phyloP scores from a whole-genome alignment of 92 coral and sea anemone genomes.

The Epizoanthus fatuus region DNA sequence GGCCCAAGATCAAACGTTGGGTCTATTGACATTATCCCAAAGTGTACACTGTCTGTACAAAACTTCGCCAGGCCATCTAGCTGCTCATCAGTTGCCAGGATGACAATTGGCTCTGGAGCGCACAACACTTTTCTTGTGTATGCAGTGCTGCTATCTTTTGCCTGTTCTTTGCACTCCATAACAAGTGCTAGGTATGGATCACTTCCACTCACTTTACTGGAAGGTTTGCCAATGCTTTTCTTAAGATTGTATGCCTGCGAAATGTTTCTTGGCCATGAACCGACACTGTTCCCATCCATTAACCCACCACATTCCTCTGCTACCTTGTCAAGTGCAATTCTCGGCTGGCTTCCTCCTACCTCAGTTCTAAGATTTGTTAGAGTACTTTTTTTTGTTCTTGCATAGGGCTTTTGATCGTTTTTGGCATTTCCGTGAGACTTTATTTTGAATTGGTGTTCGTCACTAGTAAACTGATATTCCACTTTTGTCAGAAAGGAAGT shows the following conservation, averaged over 20 bases:
- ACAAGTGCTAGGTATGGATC: constrained; percentile 45
- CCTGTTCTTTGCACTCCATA: constrained; percentile 4
- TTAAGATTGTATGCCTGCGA: constrained; percentile 49
- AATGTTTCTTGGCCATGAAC: constrained; percentile 58
- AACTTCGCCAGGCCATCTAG: constrained; percentile 44
- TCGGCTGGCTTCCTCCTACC: constrained; percentile 30
- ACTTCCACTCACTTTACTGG: constrained; percentile 7
- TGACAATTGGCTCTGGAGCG: constrained; percentile 54
- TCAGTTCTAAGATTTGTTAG: constrained; percentile 27
- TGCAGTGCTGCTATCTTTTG: constrained; percentile 21
- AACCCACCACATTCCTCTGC: constrained; percentile 51
- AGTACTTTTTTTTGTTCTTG: constrained; percentile 42
- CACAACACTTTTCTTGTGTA: constrained; percentile 49
- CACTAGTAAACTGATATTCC: constrained; percentile 27
- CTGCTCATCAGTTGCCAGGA: constrained; percentile 52
- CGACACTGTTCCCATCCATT: constrained; percentile 51
- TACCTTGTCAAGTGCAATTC: constrained; percentile 51
- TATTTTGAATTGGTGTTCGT: constrained; percentile 7
- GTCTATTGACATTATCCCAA: constrained; percentile 57
- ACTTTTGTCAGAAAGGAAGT: constrained; percentile 4
- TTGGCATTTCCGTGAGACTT: constrained; percentile 38
- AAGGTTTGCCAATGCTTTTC: constrained; percentile 1
- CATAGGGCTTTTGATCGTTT: constrained; percentile 27
- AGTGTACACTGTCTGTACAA: constrained; percentile 45
- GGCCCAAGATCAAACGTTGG: constrained; percentile 61